These are phyloP conservation scores for Leptocoma aspasia DNA, from an alignment of 2,113 vertebrate genomes.

Conservation along the genomic window DNA sequence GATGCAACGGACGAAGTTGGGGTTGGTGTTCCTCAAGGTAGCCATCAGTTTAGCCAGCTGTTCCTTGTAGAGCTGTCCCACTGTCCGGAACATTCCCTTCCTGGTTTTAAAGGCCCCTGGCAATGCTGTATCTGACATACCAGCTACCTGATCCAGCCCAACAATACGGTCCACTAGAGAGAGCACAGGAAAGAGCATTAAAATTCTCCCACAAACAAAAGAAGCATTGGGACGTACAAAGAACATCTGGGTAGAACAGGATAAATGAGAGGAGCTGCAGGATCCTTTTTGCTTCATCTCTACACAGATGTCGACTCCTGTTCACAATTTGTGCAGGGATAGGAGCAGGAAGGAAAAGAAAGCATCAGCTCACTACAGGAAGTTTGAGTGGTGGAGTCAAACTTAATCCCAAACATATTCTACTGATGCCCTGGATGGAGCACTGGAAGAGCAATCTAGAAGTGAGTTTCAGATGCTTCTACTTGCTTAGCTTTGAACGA, in stretches of 20 bases:
- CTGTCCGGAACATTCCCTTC: slow-evolving; percentile 98
- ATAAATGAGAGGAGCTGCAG: slow-evolving; percentile 17
- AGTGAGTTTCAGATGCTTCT: not conserved
- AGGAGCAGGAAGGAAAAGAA: slow-evolving; percentile 53
- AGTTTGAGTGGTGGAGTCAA: slow-evolving; percentile 37
- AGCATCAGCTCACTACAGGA: slow-evolving; percentile 53
- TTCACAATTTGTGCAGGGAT: slow-evolving; percentile 61
- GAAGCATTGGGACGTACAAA: not conserved
- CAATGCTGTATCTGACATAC: slow-evolving; percentile 88
- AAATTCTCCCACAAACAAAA: not conserved
- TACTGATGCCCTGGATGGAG: slow-evolving; percentile 23
- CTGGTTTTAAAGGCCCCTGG: slow-evolving; percentile 94
- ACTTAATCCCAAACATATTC: slow-evolving; percentile 33
- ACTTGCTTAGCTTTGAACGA: not conserved
- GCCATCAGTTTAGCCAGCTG: slow-evolving; percentile 98
- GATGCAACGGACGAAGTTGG: slow-evolving; percentile 98
- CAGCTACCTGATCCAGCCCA: slow-evolving; percentile 95
- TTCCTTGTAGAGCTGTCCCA: slow-evolving; percentile 97
- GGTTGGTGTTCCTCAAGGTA: slow-evolving; percentile 95
- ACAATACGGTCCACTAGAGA: slow-evolving; percentile 94
- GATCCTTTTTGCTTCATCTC: slow-evolving; percentile 45
- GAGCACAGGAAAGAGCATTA: not conserved
- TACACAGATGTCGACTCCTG: slow-evolving; percentile 39
- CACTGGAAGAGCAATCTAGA: slow-evolving; percentile 7
- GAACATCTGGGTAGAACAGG: slow-evolving; percentile 11